phyloP scores from a whole-genome alignment of 2,888 invertebrate genomes.

The Lasioglossum pauxillum region DNA sequence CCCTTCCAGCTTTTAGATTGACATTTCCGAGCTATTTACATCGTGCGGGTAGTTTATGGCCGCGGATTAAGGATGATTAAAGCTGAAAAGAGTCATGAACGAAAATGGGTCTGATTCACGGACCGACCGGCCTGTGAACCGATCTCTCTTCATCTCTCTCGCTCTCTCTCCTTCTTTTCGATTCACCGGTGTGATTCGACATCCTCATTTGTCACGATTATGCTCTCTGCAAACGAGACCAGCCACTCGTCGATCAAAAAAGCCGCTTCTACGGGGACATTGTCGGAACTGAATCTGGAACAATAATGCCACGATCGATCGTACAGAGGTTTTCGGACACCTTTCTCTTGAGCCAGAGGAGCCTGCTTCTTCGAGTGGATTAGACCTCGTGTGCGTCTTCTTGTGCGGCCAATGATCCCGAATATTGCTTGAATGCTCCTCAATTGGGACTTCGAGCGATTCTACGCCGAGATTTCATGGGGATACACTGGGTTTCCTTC shows the following conservation, averaged over 20 bases:
- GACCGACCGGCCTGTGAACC: constrained; percentile 61
- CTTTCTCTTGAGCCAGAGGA: not conserved
- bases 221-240: constrained; percentile 2
- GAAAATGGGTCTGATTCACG: constrained; percentile 67
- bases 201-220: constrained; percentile 67
- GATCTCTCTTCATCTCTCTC: not conserved
- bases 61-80: constrained; percentile 71
- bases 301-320: not conserved
- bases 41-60: constrained; percentile 71
- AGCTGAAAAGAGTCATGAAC: constrained; percentile 71
- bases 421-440: not conserved
- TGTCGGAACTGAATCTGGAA: constrained; percentile 21
- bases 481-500: not conserved
- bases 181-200: constrained; percentile 54
- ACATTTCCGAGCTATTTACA: constrained; percentile 72
- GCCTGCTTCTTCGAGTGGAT: not conserved
- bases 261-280: constrained; percentile 1
- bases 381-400: not conserved
- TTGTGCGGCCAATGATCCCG: not conserved
- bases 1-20: constrained; percentile 72
- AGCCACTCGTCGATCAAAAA: not conserved
- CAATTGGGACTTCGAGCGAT: constrained; percentile 1
- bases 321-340: not conserved
- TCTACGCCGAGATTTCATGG: not conserved
- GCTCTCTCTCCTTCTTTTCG: constrained; percentile 52